Evolutionary conservation across 2,797 vertebrate species (phyloP).

Genomic region (Paramormyrops hopkinsi): DNA sequence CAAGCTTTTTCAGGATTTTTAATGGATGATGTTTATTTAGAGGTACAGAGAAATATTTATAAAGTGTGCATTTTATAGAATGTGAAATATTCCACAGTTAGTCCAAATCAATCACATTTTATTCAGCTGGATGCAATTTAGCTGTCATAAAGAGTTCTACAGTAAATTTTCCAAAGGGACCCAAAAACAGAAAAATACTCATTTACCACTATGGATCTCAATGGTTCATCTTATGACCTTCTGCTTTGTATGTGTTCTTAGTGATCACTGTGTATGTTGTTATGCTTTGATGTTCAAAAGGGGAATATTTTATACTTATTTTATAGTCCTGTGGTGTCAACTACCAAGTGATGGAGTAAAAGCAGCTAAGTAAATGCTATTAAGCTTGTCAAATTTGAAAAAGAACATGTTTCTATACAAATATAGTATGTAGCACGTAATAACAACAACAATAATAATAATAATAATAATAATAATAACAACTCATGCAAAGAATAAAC

Average conservation of each 20-base stretch:
- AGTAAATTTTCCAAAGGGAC: neutral
- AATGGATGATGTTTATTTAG: neutral
- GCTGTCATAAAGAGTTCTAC: neutral
- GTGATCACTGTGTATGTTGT: neutral
- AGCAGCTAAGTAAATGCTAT: neutral
- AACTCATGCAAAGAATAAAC: neutral
- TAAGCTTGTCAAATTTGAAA: neutral
- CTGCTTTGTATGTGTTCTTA: neutral
- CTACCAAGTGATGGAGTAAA: neutral
- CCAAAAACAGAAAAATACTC: neutral
- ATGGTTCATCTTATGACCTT: neutral
- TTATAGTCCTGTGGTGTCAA: neutral
- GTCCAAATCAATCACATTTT: neutral
- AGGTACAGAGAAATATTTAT: neutral
- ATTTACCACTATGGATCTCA: neutral
- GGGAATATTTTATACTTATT: neutral
- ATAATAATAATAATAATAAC: neutral
- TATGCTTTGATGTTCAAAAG: conserved; percentile 13
- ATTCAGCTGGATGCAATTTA: neutral
- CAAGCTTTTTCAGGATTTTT: neutral
- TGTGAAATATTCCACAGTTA: neutral
- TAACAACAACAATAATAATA: neutral
- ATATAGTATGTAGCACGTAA: neutral
- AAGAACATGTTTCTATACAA: neutral
- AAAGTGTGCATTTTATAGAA: neutral